Conservation (phyloP, 2,113 vertebrate genomes). For the Catharus bicknelli region DNA sequence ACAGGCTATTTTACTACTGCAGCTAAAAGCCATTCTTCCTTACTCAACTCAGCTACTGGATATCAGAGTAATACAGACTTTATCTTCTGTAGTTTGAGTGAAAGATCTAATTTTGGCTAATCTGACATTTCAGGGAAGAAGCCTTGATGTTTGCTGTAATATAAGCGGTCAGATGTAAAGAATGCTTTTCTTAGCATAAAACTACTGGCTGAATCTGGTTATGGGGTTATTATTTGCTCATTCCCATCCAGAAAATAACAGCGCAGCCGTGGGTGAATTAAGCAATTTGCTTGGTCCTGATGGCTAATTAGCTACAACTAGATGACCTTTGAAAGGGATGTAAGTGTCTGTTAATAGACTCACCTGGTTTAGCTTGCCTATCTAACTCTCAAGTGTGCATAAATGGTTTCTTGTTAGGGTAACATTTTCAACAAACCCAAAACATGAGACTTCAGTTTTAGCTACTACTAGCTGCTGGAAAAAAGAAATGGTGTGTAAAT, state of each 20-base stretch:
- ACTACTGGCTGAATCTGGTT: neutral
- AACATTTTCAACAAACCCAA: neutral
- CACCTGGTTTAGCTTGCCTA: neutral
- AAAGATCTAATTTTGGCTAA: neutral
- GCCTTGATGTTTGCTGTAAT: neutral
- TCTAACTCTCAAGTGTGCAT: neutral
- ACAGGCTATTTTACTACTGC: neutral
- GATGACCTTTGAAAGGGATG: neutral
- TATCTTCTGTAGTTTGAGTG: neutral
- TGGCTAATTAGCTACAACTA: neutral
- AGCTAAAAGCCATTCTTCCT: neutral
- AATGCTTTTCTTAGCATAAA: neutral
- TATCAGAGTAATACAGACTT: neutral
- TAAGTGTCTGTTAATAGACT: neutral
- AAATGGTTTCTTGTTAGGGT: neutral
- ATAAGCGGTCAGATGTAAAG: neutral
- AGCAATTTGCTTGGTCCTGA: neutral
- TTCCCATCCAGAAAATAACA: neutral
- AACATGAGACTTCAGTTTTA: neutral
- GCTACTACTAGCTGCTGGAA: neutral
- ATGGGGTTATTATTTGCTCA: neutral
- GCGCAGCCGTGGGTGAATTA: neutral
- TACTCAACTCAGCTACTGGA: neutral
- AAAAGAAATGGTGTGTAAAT: neutral
- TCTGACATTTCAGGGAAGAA: neutral